A percentile compares a stretch with the other conserved stretches of the same genome.
phyloP scores from a whole-genome alignment of 2,113 vertebrate species.

The Spilogale gracilis region DNA sequence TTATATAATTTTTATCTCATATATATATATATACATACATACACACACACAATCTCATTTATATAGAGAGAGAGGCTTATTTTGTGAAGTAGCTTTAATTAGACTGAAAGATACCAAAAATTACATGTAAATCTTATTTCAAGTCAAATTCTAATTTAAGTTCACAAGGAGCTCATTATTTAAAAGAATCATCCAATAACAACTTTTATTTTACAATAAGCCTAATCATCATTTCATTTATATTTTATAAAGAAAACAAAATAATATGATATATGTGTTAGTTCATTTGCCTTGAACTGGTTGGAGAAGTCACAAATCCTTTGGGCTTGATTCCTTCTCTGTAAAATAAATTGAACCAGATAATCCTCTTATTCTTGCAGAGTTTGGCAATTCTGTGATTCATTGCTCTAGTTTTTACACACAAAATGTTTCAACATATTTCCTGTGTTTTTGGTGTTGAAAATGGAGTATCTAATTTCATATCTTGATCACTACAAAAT shows the following conservation, averaged over 20 bases:
- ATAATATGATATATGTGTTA: background rate
- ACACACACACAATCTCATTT: background rate
- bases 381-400: background rate
- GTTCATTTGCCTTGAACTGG: background rate
- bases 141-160: constrained; percentile 52
- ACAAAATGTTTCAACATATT: background rate
- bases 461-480: background rate
- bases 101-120: background rate
- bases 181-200: constrained; percentile 4
- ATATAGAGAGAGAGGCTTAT: background rate
- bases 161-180: background rate
- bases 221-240: constrained; percentile 11
- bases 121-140: constrained; percentile 14
- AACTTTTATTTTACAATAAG: background rate
- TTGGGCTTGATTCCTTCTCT: background rate
- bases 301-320: background rate
- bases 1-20: background rate
- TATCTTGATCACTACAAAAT: background rate
- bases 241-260: constrained; percentile 44
- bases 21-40: background rate
- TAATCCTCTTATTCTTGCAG: background rate
- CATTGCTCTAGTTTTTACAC: background rate
- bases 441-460: background rate
- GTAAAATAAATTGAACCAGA: background rate
- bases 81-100: background rate